Evolutionary conservation across 2,113 vertebrate genomes (phyloP).

Genomic region (Callithrix jacchus): DNA sequence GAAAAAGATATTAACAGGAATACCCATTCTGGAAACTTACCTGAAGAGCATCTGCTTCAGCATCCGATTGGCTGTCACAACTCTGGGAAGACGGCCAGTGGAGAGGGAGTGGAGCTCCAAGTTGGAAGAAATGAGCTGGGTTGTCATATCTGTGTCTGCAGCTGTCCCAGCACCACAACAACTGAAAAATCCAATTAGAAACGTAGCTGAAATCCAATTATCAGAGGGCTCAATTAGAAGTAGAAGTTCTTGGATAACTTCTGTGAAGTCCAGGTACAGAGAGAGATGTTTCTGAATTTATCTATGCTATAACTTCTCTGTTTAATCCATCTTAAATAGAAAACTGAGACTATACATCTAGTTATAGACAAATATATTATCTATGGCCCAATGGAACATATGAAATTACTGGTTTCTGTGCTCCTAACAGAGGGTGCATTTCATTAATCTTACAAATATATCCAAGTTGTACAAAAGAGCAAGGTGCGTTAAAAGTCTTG

Average conservation of each 20-base stretch:
- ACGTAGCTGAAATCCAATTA: neutral
- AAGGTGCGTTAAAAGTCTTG: neutral
- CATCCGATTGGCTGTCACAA: constrained; percentile 96
- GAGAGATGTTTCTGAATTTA: neutral
- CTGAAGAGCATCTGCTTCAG: constrained; percentile 99
- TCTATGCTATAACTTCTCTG: neutral
- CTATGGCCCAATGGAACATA: neutral
- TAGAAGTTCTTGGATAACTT: neutral
- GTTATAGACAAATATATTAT: neutral
- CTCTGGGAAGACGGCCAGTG: constrained; percentile 92
- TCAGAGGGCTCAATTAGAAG: neutral
- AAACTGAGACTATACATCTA: neutral
- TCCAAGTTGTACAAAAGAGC: constrained; percentile 19
- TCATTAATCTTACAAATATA: constrained; percentile 19
- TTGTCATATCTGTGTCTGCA: constrained; percentile 98
- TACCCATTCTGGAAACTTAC: constrained; percentile 77
- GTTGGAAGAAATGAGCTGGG: constrained; percentile 98
- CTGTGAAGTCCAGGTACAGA: neutral
- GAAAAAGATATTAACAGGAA: neutral
- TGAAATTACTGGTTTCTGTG: neutral
- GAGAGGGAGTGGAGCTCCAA: constrained; percentile 96
- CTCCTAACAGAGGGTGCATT: neutral
- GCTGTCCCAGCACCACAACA: constrained; percentile 98
- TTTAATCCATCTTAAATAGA: constrained; percentile 9
- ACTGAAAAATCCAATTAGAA: constrained; percentile 73